Percentiles rank a stretch among this genome's conserved stretches.
phyloP scores from a whole-genome alignment of 2,888 invertebrate genomes.

The Mellilla xanthometata region DNA sequence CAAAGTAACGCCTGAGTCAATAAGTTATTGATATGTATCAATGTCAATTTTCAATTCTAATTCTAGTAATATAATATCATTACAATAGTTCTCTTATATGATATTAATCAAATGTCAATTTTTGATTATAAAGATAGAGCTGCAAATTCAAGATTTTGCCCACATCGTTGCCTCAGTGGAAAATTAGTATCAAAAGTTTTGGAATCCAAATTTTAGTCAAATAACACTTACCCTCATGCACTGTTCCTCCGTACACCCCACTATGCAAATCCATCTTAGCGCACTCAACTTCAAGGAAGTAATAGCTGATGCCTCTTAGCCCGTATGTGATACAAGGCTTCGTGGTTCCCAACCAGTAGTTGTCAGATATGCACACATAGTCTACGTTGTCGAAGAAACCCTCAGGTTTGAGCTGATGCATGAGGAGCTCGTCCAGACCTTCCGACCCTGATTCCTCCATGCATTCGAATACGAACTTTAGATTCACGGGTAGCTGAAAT shows the following conservation, averaged over 20 bases:
- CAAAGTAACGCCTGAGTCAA: no score
- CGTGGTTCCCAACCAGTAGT: constrained; percentile 98
- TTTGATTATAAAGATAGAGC: no score
- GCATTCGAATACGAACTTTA: constrained; percentile 97
- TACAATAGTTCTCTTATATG: no score
- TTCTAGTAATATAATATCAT: no score
- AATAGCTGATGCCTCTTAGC: constrained; percentile 96
- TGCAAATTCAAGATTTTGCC: no score
- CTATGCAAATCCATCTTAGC: constrained; percentile 97
- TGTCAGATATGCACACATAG: constrained; percentile 98
- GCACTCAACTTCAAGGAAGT: constrained; percentile 93
- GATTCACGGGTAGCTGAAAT: constrained; percentile 86
- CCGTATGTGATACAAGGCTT: constrained; percentile 99
- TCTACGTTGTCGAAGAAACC: constrained; percentile 93
- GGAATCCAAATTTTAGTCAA: no score
- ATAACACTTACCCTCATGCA: constrained; percentile 84
- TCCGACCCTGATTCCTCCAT: constrained; percentile 99
- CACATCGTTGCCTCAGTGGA: no score
- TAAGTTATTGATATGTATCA: no score
- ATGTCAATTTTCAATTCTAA: no score
- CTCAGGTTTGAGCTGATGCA: constrained; percentile 77
- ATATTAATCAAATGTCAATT: no score
- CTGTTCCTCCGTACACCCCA: constrained; percentile 97
- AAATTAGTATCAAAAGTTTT: no score
- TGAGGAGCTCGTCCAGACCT: constrained; percentile 94